phyloP scores from a whole-genome alignment of 2,888 invertebrate species.

The Tinea pellionella region DNA sequence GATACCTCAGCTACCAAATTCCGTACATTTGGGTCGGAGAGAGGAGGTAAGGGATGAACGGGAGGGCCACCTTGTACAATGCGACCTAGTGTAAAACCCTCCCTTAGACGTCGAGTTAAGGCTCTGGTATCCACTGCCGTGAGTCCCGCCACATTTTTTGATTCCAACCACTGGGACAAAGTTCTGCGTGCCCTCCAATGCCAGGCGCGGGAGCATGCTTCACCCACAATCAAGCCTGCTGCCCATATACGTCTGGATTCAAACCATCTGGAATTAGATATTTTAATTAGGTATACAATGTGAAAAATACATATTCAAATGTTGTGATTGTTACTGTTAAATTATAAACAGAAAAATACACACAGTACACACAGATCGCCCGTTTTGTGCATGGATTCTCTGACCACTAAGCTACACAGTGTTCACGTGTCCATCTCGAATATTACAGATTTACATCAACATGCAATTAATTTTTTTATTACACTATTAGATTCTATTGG shows the following conservation, averaged over 20 bases:
- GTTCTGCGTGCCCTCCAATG: slow-evolving; percentile 90
- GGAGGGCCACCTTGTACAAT: slow-evolving; percentile 71
- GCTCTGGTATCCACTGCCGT: slow-evolving; percentile 94
- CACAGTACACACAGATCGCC: no score
- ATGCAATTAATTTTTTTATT: no score
- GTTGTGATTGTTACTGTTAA: no score
- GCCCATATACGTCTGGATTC: slow-evolving; percentile 94
- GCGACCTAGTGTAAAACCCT: slow-evolving; percentile 84
- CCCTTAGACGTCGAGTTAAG: slow-evolving; percentile 90
- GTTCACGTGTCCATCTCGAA: no score
- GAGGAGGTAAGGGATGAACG: slow-evolving; percentile 37
- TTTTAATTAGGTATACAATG: neutral
- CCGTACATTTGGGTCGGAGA: slow-evolving; percentile 83
- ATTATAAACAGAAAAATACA: no score
- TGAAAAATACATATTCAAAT: neutral
- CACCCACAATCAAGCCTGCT: slow-evolving; percentile 91
- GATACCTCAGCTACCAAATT: slow-evolving; percentile 96
- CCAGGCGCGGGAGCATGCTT: slow-evolving; percentile 85
- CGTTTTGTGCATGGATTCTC: no score
- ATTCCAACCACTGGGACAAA: slow-evolving; percentile 85
- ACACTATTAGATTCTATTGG: no score
- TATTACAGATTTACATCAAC: no score
- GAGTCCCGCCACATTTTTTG: slow-evolving; percentile 86
- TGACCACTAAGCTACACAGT: no score
- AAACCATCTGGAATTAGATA: slow-evolving; percentile 84